Conservation (phyloP, 23 tunicate species). For the Halocynthia aurantium region DNA sequence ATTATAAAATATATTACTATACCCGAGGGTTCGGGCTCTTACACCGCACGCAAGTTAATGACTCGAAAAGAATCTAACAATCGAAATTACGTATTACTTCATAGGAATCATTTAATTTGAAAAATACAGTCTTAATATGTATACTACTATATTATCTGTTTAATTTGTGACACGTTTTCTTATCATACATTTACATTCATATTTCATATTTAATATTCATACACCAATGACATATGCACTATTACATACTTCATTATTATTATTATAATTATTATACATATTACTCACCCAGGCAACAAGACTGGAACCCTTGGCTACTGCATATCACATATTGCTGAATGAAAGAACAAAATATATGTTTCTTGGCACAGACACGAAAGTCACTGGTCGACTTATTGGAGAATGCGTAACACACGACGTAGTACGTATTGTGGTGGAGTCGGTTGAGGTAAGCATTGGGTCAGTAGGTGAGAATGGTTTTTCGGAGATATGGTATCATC, state of each 20-base stretch:
- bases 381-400: conserved; percentile 1
- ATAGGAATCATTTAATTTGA: too few species aligned
- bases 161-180: too few species aligned
- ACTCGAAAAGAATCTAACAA: not conserved
- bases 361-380: conserved; percentile 10
- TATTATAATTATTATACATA: too few species aligned
- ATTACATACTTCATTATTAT: too few species aligned
- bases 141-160: too few species aligned
- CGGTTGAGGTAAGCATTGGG: not conserved
- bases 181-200: too few species aligned
- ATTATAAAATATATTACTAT: not conserved
- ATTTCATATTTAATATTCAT: too few species aligned
- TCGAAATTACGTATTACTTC: too few species aligned
- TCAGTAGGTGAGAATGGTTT: not conserved
- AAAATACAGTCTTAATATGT: too few species aligned
- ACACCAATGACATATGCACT: too few species aligned
- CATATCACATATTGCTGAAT: not conserved
- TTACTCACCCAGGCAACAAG: too few species aligned
- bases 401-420: conserved; percentile 4
- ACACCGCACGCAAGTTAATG: conserved; percentile 2
- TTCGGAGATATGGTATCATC: not conserved
- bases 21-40: not conserved
- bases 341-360: not conserved
- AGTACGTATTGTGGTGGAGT: conserved; percentile 10
- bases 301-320: not conserved